Evolutionary conservation across 2,113 vertebrate genomes (phyloP).

Genomic region (Tetraodon nigroviridis): DNA sequence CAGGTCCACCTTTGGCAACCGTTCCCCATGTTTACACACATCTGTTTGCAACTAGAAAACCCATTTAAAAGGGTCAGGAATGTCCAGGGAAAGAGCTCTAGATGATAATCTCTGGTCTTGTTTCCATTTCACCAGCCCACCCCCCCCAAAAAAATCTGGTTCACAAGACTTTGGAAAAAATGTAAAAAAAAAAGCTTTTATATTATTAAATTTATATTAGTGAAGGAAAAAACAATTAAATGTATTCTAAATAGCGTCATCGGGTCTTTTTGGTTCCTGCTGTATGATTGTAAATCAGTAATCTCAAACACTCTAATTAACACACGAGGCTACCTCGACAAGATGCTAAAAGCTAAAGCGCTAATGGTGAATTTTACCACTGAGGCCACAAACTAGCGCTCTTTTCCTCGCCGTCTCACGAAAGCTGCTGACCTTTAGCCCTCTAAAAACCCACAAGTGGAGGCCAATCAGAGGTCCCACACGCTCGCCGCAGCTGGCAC

Average conservation of each 20-base stretch:
- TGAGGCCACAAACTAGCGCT: too few relatives aligned
- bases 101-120: slow-evolving; percentile 28
- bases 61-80: slow-evolving; percentile 41
- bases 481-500: slow-evolving; percentile 50
- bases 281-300: neutral
- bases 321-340: too few relatives aligned
- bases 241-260: too few relatives aligned
- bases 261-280: neutral
- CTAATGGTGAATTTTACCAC: too few relatives aligned
- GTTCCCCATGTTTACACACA: slow-evolving; percentile 48
- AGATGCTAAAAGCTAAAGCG: too few relatives aligned
- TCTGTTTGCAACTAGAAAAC: slow-evolving; percentile 67
- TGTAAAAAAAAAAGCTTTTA: neutral
- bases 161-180: slow-evolving; percentile 1
- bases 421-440: slow-evolving; percentile 26
- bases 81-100: slow-evolving; percentile 19
- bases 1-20: slow-evolving; percentile 37
- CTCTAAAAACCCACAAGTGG: slow-evolving; percentile 21
- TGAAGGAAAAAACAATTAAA: too few relatives aligned
- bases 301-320: too few relatives aligned
- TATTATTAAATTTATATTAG: too few relatives aligned
- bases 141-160: neutral
- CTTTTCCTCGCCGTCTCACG: too few relatives aligned
- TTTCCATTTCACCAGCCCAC: slow-evolving; percentile 28
- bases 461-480: slow-evolving; percentile 27